Percentiles rank a stretch among this genome's conserved stretches.
These are phyloP conservation scores for Xiphorhynchus erythropygius DNA, from an alignment of 2,797 vertebrate species.

Conservation along the genomic window DNA sequence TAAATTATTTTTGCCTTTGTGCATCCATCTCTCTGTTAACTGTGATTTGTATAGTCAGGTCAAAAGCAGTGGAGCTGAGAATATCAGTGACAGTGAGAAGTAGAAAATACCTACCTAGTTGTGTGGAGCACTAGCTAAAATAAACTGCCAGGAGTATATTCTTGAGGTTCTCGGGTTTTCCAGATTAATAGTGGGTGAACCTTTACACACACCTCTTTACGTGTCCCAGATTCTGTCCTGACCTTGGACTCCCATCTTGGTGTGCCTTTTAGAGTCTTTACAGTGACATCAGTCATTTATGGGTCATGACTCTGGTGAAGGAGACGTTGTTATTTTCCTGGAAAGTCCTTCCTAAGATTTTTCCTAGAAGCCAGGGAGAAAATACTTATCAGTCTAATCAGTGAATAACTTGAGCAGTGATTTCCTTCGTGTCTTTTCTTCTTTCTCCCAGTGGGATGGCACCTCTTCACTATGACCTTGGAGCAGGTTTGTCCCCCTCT, in stretches of 20 bases:
- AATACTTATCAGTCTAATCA: background rate
- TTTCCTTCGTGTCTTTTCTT: background rate
- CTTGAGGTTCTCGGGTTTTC: background rate
- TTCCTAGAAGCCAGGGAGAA: background rate
- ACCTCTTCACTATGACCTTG: background rate
- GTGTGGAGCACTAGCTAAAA: background rate
- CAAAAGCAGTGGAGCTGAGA: background rate
- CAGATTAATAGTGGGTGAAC: background rate
- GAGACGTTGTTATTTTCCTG: background rate
- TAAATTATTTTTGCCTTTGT: background rate
- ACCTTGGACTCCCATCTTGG: background rate
- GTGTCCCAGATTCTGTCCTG: background rate
- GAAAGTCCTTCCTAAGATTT: background rate
- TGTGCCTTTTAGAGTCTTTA: background rate
- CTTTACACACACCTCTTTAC: background rate
- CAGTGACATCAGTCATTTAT: background rate
- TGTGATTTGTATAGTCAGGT: background rate
- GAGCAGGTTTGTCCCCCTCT: background rate
- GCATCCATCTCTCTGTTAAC: background rate
- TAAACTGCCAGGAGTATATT: background rate
- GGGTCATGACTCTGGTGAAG: rapidly evolving
- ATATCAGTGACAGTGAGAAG: background rate
- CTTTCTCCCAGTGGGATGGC: background rate
- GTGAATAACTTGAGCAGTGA: background rate
- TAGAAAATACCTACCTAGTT: rapidly evolving